Evolutionary conservation across 2,888 invertebrate species (phyloP).

Genomic region (Octonoba sinensis): DNA sequence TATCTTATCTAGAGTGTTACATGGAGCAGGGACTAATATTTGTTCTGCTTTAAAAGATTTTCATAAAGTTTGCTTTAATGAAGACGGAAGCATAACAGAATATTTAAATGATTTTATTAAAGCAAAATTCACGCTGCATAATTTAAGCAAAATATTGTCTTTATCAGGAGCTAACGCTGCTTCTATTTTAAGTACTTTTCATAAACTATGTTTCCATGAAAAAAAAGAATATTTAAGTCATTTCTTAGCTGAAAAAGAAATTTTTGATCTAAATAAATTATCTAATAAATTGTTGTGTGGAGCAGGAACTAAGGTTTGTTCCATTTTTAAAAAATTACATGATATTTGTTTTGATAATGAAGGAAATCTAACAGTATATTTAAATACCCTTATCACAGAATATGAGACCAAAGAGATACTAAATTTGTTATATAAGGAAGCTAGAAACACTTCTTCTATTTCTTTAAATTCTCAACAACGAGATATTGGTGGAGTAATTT

Average conservation of each 20-base stretch:
- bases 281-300: constrained; percentile 9
- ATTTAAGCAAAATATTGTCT: constrained; percentile 12
- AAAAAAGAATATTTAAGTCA: no score
- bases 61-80: constrained; percentile 11
- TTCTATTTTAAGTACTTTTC: constrained; percentile 15
- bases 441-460: constrained; percentile 7
- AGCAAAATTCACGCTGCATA: background rate
- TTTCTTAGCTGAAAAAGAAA: no score
- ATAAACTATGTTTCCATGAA: constrained; percentile 16
- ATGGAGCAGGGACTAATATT: background rate
- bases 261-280: no score
- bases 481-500: constrained; percentile 24
- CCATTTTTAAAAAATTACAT: constrained; percentile 7
- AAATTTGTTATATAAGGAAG: background rate
- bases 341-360: no score
- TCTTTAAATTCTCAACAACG: no score
- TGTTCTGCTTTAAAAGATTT: constrained; percentile 15
- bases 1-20: background rate
- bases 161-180: constrained; percentile 11
- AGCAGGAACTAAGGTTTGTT: constrained; percentile 9
- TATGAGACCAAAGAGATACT: constrained; percentile 6
- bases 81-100: background rate
- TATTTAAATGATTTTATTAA: constrained; percentile 22
- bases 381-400: constrained; percentile 14
- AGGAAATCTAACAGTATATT: background rate